These are phyloP conservation scores for Acrobasis repandana DNA, from an alignment of 2,888 invertebrate genomes.

Conservation along the genomic window DNA sequence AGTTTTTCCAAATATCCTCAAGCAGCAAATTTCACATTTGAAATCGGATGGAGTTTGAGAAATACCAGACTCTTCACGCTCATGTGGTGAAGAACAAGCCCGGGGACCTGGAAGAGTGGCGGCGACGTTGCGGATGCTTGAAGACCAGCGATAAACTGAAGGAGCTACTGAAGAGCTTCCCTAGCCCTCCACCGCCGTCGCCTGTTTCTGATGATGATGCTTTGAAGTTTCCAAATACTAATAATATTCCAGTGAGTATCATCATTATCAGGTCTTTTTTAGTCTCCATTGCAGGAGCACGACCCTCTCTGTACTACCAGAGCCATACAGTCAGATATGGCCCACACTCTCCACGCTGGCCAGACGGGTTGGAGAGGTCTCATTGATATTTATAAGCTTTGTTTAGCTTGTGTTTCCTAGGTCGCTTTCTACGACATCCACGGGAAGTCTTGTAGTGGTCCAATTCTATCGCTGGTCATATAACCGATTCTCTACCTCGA, in stretches of 20 bases:
- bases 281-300: no score
- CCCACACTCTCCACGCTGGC: no score
- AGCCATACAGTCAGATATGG: no score
- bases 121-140: conserved; percentile 61
- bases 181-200: conserved; percentile 48
- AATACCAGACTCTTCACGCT: conserved; percentile 17
- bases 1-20: no score
- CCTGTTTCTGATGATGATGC: conserved; percentile 31
- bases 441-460: no score
- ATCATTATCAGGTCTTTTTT: neutral
- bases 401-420: no score
- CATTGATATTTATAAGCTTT: no score
- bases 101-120: conserved; percentile 35
- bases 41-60: conserved; percentile 24
- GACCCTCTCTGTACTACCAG: no score
- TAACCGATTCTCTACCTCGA: no score
- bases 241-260: neutral
- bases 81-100: conserved; percentile 1
- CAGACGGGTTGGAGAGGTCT: no score
- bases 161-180: conserved; percentile 55
- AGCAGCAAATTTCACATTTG: neutral
- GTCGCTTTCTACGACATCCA: no score
- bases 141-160: conserved; percentile 68
- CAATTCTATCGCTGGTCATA: no score
- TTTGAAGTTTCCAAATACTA: neutral